Conservation (phyloP, 2,888 invertebrate species). For the Lithosia quadra region DNA sequence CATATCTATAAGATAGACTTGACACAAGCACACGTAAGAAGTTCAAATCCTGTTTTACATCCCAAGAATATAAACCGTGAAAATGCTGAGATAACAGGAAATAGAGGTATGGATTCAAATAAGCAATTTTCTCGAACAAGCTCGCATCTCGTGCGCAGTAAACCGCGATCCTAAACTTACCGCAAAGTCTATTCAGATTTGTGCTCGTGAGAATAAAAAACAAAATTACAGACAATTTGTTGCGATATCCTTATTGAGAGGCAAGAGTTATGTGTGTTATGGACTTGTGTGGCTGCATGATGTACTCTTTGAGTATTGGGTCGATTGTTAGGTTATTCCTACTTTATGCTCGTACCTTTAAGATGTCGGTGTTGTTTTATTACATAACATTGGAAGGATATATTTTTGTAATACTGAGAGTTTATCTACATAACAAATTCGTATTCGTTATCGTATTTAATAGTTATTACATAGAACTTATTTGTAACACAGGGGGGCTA, state of each 20-base stretch:
- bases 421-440: too few species aligned
- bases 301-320: conserved; percentile 21
- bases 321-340: conserved; percentile 6
- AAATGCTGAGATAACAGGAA: conserved; percentile 56
- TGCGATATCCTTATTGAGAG: conserved; percentile 81
- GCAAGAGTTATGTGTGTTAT: conserved; percentile 76
- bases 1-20: neutral
- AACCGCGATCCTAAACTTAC: conserved; percentile 63
- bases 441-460: too few species aligned
- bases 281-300: conserved; percentile 23
- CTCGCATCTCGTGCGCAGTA: conserved; percentile 69
- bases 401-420: too few species aligned
- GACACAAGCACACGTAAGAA: conserved; percentile 13
- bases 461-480: too few species aligned
- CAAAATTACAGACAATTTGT: conserved; percentile 83
- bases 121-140: conserved; percentile 76
- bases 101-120: conserved; percentile 69
- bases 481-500: too few species aligned
- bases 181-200: conserved; percentile 67
- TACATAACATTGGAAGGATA: neutral
- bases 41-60: conserved; percentile 31
- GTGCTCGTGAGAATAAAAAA: conserved; percentile 82
- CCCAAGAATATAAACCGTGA: conserved; percentile 59
- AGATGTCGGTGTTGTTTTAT: neutral
- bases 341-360: neutral